Evolutionary conservation across 2,113 vertebrate genomes (phyloP), one percentile per base, ranked within the genome.

Genomic region (Equus quagga): DNA sequence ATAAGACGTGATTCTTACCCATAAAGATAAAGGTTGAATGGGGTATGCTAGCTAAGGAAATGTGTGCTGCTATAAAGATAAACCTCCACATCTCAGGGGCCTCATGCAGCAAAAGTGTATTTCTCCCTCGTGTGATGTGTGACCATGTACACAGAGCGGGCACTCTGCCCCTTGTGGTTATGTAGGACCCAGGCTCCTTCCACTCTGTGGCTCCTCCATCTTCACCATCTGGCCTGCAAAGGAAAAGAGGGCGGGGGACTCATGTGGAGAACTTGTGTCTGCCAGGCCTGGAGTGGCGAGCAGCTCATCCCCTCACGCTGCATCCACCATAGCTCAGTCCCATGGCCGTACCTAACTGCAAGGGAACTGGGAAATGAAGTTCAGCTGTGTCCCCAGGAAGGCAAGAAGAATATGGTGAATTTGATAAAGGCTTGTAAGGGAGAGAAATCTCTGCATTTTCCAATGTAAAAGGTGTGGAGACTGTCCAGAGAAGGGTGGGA

Each of bases 141-240:
- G 33, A 21, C 26, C 19, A 1, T 8, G 56, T 0, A 8, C 5
- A 0, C 24, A n/a, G 11, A 3, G 15, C 17, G 46, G 36, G 8
- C 2, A 14, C 28, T 9, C 5, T 28, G 18, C 31, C 49, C 23
- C 15, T 56, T 18, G 36, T 0, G 13, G 33, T 18, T 54, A 51
- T 36, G 24, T 5, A 15, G 17, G 70, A 70, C 15, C 26, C 41
- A 46, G 76, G 31, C 10, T 73, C 1, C 64, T 7, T 4, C 58
- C 11, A 5, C 31, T 67, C 36, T 46, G 56, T 26, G 73, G 23
- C 31, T 28, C 62, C 19, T 87, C 67, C 26, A 1, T 44, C 14
- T 3, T 76, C 14, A 12, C 24, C 5, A 28, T 64, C 58, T 75
- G 44, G 36, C 56, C 44, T 79, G 24, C 31, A 65, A 24, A 6